Evolutionary conservation across 1,140 invertebrate species (phyloP).

Genomic region (Diorhabda elongata): DNA sequence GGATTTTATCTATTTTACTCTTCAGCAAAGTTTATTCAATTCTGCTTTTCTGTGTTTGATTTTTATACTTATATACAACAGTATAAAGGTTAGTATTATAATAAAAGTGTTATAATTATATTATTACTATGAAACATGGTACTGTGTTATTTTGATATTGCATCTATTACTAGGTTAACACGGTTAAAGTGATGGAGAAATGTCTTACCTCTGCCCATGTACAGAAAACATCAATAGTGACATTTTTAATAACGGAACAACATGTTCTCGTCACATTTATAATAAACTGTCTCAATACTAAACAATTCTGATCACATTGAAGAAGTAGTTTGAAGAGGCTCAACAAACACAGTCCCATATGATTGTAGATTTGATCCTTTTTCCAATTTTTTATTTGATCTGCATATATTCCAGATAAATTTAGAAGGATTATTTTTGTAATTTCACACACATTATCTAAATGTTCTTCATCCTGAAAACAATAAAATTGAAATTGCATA

Average conservation of each 20-base stretch:
- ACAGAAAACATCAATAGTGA: slow-evolving; percentile 40
- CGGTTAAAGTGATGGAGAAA: neutral
- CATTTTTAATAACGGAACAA: slow-evolving; percentile 30
- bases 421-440: slow-evolving; percentile 31
- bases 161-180: neutral
- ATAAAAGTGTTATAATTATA: neutral
- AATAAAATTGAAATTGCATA: neutral
- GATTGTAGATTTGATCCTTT: slow-evolving; percentile 28
- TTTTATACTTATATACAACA: neutral
- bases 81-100: neutral
- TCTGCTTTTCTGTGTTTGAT: neutral
- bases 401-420: slow-evolving; percentile 28
- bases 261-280: slow-evolving; percentile 28
- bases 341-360: slow-evolving; percentile 37
- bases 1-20: neutral
- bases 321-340: slow-evolving; percentile 36
- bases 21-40: neutral
- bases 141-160: neutral
- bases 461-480: slow-evolving; percentile 24
- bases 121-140: neutral
- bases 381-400: slow-evolving; percentile 29
- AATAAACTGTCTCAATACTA: slow-evolving; percentile 28
- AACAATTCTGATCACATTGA: slow-evolving; percentile 29
- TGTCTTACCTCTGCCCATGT: slow-evolving; percentile 41
- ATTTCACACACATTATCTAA: slow-evolving; percentile 27